Base-by-base conservation (phyloP, 2,113 vertebrate genomes). In the Felis chaus region DNA sequence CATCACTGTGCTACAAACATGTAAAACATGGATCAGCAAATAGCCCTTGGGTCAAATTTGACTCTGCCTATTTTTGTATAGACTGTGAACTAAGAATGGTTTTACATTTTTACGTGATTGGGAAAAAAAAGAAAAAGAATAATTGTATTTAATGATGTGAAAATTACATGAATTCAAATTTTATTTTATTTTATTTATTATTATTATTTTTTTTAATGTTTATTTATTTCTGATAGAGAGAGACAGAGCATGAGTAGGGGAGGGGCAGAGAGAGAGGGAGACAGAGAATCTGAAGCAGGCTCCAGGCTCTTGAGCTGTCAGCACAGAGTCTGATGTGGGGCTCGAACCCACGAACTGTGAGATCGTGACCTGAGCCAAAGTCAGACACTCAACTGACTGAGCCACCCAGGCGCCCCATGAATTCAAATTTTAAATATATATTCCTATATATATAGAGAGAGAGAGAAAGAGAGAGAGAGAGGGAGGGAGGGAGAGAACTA, bases 21-120 rank as follows among this genome's bases (percentile, higher is more conserved):
- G 79, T 89, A 80, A 94, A 89, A 89, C 53, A 61, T 19, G 15
- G 69, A 36, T 63, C 48, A 82, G 27, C 31, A 94, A 84, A 25
- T 50, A 41, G 65, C 14, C 11, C 0, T 66, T 57, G 36, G 27
- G 10, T 27, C 65, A 85, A 89, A 79, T 74, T 36, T 85, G 79
- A 89, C 16, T 90, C 71, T 57, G 31, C 31, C 53, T 79, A 55
- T 69, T 92, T 96, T 65, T 84, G 8, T 88, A 39, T 69, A n/a
- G 21, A 15, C 21, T 23, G 1, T 93, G 68, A 83, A 63, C 80
- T 82, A 65, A 73, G 57, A 89, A 89, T 39, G n/a, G 36, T 14
- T 97, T 73, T 65, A 81, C 3, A 53, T 79, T 85, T 92, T 92
- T 89, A 69, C 82, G 69, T 95, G 18, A 36, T 71, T 92, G 19